A percentile compares a stretch with the other conserved stretches of the same genome.
Conservation (phyloP, 2,113 vertebrate genomes). For the Capricornis sumatraensis region DNA sequence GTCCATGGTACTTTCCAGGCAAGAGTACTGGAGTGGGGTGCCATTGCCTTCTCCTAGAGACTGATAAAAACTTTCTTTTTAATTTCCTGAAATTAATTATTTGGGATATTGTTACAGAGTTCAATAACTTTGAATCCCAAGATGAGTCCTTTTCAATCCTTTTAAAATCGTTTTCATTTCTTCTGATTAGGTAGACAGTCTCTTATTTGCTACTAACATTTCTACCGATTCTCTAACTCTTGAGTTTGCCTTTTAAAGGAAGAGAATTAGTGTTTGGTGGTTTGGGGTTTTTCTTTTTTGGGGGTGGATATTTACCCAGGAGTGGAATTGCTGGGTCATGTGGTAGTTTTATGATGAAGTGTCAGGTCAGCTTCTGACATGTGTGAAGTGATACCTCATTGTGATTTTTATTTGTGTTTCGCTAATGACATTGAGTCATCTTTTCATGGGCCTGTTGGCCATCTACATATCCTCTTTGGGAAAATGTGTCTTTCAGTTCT, state of each 20-base stretch:
- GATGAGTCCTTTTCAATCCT: background rate
- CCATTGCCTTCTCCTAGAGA: background rate
- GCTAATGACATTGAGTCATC: background rate
- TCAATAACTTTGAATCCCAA: background rate
- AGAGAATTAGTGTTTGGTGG: background rate
- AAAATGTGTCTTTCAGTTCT: background rate
- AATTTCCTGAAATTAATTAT: background rate
- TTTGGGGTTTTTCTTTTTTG: background rate
- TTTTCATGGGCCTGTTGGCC: background rate
- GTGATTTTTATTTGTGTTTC: background rate
- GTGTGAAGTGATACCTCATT: background rate
- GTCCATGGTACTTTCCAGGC: no score
- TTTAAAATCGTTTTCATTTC: background rate
- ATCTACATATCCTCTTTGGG: background rate
- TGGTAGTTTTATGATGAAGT: background rate
- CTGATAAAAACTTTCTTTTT: conserved; percentile 4
- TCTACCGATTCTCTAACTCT: background rate
- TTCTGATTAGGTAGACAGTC: background rate
- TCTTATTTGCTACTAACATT: background rate
- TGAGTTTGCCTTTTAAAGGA: background rate
- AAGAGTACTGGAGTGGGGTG: no score
- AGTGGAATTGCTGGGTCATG: background rate
- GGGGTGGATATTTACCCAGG: background rate
- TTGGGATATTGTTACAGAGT: background rate
- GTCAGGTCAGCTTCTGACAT: background rate